Conservation (phyloP, 92 coral and sea anemone species). For the Phenganax marumi region DNA sequence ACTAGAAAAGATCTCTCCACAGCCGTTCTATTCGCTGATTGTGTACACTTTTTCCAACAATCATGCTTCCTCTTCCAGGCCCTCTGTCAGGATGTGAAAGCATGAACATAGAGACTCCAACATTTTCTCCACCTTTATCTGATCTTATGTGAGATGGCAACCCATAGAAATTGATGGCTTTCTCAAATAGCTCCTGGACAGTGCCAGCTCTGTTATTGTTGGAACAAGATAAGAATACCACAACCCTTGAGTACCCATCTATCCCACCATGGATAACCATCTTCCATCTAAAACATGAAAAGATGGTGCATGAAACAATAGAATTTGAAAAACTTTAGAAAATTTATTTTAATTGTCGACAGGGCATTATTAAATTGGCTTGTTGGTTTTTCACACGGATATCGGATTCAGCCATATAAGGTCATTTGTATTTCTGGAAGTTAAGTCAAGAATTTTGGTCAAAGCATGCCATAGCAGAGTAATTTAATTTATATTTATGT, state of each 20-base stretch:
- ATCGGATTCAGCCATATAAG: too few relatives aligned
- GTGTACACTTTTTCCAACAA: too few relatives aligned
- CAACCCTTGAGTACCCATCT: conserved; percentile 6
- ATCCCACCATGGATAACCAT: background rate
- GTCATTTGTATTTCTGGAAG: too few relatives aligned
- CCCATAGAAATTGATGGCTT: background rate
- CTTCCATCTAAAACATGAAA: background rate
- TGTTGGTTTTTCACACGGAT: too few relatives aligned
- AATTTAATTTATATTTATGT: too few relatives aligned
- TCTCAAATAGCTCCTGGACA: background rate
- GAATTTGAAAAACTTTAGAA: background rate
- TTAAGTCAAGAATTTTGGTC: too few relatives aligned
- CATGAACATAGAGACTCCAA: background rate
- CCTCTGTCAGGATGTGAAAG: background rate
- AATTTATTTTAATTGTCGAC: too few relatives aligned
- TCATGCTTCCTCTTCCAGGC: background rate
- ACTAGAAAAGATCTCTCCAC: conserved; percentile 22
- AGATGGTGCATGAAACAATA: background rate
- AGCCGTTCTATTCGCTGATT: too few relatives aligned
- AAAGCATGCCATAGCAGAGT: too few relatives aligned
- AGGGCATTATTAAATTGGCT: too few relatives aligned
- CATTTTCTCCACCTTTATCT: too few relatives aligned
- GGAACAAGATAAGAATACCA: background rate
- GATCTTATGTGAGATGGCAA: background rate
- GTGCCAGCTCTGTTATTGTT: background rate